Evolutionary conservation across 2,797 vertebrate genomes (phyloP).

Genomic region (Selene dorsalis): DNA sequence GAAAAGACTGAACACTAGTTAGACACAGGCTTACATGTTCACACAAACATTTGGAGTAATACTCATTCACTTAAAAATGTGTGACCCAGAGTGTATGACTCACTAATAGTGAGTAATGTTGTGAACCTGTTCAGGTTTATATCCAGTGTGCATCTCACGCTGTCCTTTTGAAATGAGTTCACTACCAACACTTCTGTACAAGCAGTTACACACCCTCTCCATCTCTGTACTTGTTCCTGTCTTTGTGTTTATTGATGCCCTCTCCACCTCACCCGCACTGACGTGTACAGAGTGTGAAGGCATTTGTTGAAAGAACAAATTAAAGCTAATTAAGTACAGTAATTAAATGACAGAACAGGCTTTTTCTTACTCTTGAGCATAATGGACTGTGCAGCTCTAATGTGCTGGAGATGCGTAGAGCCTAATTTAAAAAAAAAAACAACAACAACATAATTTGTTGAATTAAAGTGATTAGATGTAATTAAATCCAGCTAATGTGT

Average conservation of each 20-base stretch:
- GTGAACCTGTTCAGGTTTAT: slow-evolving; percentile 36
- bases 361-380: slow-evolving; percentile 87
- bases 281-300: slow-evolving; percentile 65
- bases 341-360: slow-evolving; percentile 87
- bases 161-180: slow-evolving; percentile 57
- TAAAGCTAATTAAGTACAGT: slow-evolving; percentile 75
- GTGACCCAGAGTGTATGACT: slow-evolving; percentile 53
- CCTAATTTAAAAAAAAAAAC: slow-evolving; percentile 87
- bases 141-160: slow-evolving; percentile 29
- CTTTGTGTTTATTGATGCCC: slow-evolving; percentile 42
- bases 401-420: slow-evolving; percentile 84
- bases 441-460: slow-evolving; percentile 88
- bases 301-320: slow-evolving; percentile 75
- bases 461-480: slow-evolving; percentile 92
- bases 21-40: slow-evolving; percentile 54
- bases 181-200: slow-evolving; percentile 40
- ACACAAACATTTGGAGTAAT: slow-evolving; percentile 49
- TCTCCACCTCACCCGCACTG: slow-evolving; percentile 10
- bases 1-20: slow-evolving; percentile 43
- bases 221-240: slow-evolving; percentile 20
- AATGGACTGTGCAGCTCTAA: slow-evolving; percentile 91
- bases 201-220: slow-evolving; percentile 32
- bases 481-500: slow-evolving; percentile 93
- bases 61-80: slow-evolving; percentile 22
- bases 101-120: slow-evolving; percentile 47